phyloP scores from a whole-genome alignment of 2,888 invertebrate species.

The Galerucella calmariensis region DNA sequence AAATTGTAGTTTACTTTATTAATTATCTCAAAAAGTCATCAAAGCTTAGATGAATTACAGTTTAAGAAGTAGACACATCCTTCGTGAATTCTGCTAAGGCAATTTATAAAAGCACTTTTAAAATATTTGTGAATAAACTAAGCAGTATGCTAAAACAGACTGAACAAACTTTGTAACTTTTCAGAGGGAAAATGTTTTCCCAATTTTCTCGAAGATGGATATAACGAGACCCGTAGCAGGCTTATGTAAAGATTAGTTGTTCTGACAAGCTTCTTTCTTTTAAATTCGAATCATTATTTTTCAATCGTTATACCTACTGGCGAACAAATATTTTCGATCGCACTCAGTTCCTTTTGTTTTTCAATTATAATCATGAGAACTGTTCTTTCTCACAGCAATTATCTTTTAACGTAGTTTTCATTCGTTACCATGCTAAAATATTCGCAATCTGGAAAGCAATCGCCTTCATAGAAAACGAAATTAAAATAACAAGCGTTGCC shows the following conservation, averaged over 20 bases:
- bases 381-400: too few species aligned
- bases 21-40: slow-evolving; percentile 37
- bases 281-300: slow-evolving; percentile 4
- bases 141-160: slow-evolving; percentile 31
- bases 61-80: slow-evolving; percentile 30
- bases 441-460: too few species aligned
- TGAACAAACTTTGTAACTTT: slow-evolving; percentile 34
- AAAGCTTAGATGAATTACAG: slow-evolving; percentile 32
- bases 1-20: slow-evolving; percentile 32
- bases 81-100: slow-evolving; percentile 28
- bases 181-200: slow-evolving; percentile 38
- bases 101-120: slow-evolving; percentile 36
- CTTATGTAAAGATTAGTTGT: slow-evolving; percentile 27
- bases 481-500: too few species aligned
- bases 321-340: neutral
- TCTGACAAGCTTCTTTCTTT: slow-evolving; percentile 10
- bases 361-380: too few species aligned
- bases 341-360: neutral
- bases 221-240: slow-evolving; percentile 21
- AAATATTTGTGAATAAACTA: slow-evolving; percentile 39
- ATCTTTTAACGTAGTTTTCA: too few species aligned
- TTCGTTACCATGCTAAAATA: too few species aligned
- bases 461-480: too few species aligned
- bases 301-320: neutral
- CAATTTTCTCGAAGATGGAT: slow-evolving; percentile 28